These are phyloP conservation scores for Lycophotia porphyrea DNA, from an alignment of 2,888 invertebrate genomes.

Conservation along the genomic window DNA sequence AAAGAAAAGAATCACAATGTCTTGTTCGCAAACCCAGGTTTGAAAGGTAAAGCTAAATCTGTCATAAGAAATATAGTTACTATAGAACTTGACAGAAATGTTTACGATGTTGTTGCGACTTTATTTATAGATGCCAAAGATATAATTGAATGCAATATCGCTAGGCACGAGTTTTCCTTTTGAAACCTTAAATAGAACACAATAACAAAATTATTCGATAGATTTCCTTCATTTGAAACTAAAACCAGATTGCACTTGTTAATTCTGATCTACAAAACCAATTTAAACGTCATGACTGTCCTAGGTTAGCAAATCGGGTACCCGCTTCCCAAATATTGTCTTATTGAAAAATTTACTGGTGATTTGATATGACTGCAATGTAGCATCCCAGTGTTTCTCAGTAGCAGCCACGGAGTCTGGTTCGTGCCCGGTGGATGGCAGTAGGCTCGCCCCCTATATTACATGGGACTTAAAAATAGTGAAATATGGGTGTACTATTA, in stretches of 20 bases:
- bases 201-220: neutral
- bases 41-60: slow-evolving; percentile 41
- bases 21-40: slow-evolving; percentile 28
- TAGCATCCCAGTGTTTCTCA: neutral
- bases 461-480: neutral
- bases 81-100: slow-evolving; percentile 33
- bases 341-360: neutral
- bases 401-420: too few species aligned
- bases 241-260: neutral
- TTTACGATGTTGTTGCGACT: slow-evolving; percentile 45
- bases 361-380: neutral
- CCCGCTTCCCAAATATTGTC: neutral
- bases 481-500: neutral
- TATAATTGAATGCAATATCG: slow-evolving; percentile 28
- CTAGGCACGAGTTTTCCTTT: slow-evolving; percentile 8
- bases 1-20: slow-evolving; percentile 4
- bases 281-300: neutral
- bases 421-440: too few species aligned
- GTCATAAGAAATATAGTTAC: slow-evolving; percentile 29
- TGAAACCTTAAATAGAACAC: slow-evolving; percentile 11
- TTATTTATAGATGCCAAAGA: slow-evolving; percentile 43
- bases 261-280: neutral
- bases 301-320: neutral
- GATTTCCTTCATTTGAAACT: neutral
- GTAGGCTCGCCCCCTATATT: neutral